phyloP scores from a whole-genome alignment of 2,888 invertebrate species.

The Enchytraeus crypticus region DNA sequence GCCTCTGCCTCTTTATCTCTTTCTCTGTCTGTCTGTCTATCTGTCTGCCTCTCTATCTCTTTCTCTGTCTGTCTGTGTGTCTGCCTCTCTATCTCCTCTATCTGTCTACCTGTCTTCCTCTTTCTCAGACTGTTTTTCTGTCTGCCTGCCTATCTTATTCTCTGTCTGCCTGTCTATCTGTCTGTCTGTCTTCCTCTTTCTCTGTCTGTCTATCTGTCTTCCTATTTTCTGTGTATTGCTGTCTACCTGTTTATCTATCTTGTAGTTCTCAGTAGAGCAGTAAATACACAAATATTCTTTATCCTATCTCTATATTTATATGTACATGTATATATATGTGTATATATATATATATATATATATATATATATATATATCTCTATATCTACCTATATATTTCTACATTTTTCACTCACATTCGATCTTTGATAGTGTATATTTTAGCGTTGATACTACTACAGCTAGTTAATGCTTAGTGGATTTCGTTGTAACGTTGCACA shows the following conservation, averaged over 20 bases:
- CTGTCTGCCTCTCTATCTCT: neutral
- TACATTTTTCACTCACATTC: too few species aligned
- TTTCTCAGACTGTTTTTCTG: too few species aligned
- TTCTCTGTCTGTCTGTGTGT: neutral
- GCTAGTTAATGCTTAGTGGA: too few species aligned
- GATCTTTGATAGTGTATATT: too few species aligned
- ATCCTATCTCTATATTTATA: slow-evolving; percentile 6
- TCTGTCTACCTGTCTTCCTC: too few species aligned
- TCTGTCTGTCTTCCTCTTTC: neutral
- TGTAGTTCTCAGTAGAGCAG: neutral
- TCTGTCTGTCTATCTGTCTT: neutral
- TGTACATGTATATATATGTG: slow-evolving; percentile 6
- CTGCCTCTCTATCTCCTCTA: too few species aligned
- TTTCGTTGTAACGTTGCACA: too few species aligned
- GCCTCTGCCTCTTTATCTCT: too few species aligned
- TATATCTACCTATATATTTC: neutral
- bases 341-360: slow-evolving; percentile 4
- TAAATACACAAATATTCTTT: slow-evolving; percentile 3
- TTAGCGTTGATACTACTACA: too few species aligned
- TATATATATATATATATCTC: neutral
- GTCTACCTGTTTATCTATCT: neutral
- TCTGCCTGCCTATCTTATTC: neutral
- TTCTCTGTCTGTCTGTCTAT: neutral
- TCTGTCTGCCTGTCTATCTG: neutral
- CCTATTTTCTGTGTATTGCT: neutral